Conservation (phyloP, 2,888 invertebrate genomes). For the Halictus quadricinctus region DNA sequence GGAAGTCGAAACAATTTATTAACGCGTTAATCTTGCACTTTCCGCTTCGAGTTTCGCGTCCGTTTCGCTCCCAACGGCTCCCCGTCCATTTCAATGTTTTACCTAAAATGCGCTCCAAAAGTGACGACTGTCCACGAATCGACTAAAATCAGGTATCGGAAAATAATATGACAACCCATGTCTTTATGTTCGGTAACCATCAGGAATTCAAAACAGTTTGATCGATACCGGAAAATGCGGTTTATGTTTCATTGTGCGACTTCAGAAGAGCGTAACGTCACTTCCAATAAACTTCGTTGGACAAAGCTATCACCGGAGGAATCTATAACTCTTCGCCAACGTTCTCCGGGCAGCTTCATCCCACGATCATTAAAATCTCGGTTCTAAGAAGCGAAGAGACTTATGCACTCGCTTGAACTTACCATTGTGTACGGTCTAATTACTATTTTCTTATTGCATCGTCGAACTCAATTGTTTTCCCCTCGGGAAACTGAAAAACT, state of each 20-base stretch:
- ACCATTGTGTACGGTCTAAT: not conserved
- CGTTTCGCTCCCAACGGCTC: not conserved
- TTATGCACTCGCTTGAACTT: not conserved
- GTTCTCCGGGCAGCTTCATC: not conserved
- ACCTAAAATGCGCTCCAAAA: not conserved
- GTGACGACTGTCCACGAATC: not conserved
- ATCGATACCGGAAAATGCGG: not conserved
- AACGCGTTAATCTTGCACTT: not conserved
- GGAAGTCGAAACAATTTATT: not conserved
- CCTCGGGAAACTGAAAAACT: not conserved
- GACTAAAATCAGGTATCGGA: too few species aligned
- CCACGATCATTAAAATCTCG: conserved; percentile 2
- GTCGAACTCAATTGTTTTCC: not conserved
- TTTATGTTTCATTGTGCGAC: not conserved
- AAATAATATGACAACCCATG: too few species aligned
- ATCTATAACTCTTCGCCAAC: conserved; percentile 5
- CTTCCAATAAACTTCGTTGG: not conserved
- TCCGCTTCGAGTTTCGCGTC: not conserved
- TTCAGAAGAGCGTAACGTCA: not conserved
- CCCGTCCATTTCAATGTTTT: not conserved
- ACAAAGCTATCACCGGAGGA: not conserved
- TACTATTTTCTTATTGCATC: not conserved
- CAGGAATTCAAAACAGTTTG: not conserved
- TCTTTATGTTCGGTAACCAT: not conserved
- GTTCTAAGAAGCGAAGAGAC: not conserved